A percentile compares a stretch with the other conserved stretches of the same genome.
Evolutionary conservation across 2,797 vertebrate genomes (phyloP).

Genomic region (Sebastes itinus): DNA sequence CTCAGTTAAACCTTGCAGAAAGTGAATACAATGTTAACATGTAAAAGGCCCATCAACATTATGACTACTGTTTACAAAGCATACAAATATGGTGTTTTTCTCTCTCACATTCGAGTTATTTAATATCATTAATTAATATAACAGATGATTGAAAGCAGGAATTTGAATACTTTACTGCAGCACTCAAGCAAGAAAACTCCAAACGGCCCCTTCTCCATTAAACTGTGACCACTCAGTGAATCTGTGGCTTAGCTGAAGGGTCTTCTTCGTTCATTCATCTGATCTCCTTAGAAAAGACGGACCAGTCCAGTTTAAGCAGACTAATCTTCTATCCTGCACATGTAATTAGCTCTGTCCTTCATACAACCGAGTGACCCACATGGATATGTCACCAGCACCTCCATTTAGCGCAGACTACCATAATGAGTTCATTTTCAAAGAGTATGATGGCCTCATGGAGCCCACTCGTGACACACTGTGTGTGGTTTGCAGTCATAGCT

Average conservation of each 20-base stretch:
- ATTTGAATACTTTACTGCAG: no score
- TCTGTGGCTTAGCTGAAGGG: slow-evolving; percentile 5
- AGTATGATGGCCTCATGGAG: neutral
- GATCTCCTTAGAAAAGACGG: slow-evolving; percentile 33
- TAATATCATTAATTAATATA: neutral
- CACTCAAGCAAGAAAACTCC: no score
- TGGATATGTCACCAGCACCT: neutral
- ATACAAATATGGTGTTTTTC: neutral
- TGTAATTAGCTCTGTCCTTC: slow-evolving; percentile 41
- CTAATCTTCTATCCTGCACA: slow-evolving; percentile 29
- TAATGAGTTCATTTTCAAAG: slow-evolving; percentile 2
- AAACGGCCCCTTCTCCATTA: neutral
- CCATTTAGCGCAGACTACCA: neutral
- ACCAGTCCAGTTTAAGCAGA: slow-evolving; percentile 21
- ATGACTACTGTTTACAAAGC: neutral
- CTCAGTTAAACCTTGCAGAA: slow-evolving; percentile 10
- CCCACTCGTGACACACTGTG: neutral
- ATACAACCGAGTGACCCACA: slow-evolving; percentile 20
- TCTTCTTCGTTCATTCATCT: slow-evolving; percentile 6
- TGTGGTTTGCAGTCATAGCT: neutral
- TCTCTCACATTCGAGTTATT: neutral
- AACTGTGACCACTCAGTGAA: neutral
- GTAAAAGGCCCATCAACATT: neutral
- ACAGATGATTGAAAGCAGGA: neutral
- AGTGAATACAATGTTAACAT: neutral